phyloP scores from a whole-genome alignment of 2,888 invertebrate species.

The Melanargia galathea region DNA sequence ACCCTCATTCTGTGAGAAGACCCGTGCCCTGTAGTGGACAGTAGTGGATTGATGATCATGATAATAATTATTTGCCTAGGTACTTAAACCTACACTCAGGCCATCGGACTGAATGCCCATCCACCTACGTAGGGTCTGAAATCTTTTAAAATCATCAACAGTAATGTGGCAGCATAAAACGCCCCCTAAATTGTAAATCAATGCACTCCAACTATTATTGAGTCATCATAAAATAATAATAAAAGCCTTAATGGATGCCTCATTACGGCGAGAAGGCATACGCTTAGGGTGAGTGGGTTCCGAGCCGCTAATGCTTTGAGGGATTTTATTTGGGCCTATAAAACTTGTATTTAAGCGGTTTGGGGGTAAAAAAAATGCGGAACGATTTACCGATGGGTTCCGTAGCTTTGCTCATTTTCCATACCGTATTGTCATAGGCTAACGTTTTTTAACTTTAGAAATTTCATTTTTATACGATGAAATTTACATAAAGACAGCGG shows the following conservation, averaged over 20 bases:
- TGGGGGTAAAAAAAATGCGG: constrained; percentile 21
- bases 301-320: constrained; percentile 33
- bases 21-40: no score
- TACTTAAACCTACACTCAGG: no score
- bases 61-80: no score
- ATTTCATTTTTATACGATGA: no score
- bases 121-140: no score
- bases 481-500: no score
- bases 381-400: constrained; percentile 30
- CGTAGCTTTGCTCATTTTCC: constrained; percentile 14
- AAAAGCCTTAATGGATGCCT: constrained; percentile 35
- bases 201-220: constrained; percentile 35
- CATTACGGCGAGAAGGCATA: constrained; percentile 31
- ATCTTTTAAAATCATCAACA: neutral
- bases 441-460: neutral
- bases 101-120: no score
- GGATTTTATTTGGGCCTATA: constrained; percentile 42
- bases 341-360: constrained; percentile 35
- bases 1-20: no score
- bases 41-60: no score
- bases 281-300: constrained; percentile 31
- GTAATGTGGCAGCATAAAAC: constrained; percentile 17
- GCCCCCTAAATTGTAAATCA: constrained; percentile 33
- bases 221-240: constrained; percentile 40
- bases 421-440: no score